phyloP scores from a whole-genome alignment of 2,797 vertebrate genomes.

The Lepilemur ruficaudatus region DNA sequence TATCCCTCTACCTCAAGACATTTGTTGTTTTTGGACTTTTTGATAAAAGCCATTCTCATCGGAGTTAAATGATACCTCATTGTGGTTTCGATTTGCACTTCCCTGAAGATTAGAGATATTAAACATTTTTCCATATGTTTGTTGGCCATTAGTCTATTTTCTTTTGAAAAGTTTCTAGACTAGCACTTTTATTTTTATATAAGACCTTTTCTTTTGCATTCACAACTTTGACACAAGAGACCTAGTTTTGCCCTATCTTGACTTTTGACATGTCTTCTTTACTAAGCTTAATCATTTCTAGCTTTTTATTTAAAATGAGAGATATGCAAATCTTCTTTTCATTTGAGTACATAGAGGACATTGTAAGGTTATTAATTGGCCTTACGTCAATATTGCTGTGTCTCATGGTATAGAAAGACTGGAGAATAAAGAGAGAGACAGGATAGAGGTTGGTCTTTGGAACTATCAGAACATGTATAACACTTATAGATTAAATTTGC shows the following conservation, averaged over 20 bases:
- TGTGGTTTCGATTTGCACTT: too few species aligned
- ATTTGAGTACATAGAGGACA: background rate
- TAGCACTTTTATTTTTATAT: background rate
- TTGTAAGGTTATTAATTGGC: background rate
- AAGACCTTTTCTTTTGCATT: background rate
- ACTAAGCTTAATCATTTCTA: background rate
- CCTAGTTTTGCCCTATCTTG: background rate
- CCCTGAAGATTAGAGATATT: too few species aligned
- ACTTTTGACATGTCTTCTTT: background rate
- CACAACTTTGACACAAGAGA: background rate
- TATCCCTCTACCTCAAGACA: too few species aligned
- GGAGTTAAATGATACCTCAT: too few species aligned
- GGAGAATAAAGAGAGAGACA: background rate
- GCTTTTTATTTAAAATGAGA: background rate
- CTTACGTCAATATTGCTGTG: background rate
- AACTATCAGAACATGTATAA: background rate
- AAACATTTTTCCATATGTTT: too few species aligned
- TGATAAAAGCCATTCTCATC: too few species aligned
- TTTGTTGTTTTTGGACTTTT: too few species aligned
- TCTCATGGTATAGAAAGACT: background rate
- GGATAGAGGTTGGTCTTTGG: background rate
- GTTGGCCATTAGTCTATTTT: too few species aligned
- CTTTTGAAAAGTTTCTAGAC: background rate
- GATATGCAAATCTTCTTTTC: background rate
- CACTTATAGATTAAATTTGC: background rate